A percentile compares a stretch with the other conserved stretches of the same genome.
Conservation (phyloP, 1,140 invertebrate species). For the Belonocnema kinseyi region DNA sequence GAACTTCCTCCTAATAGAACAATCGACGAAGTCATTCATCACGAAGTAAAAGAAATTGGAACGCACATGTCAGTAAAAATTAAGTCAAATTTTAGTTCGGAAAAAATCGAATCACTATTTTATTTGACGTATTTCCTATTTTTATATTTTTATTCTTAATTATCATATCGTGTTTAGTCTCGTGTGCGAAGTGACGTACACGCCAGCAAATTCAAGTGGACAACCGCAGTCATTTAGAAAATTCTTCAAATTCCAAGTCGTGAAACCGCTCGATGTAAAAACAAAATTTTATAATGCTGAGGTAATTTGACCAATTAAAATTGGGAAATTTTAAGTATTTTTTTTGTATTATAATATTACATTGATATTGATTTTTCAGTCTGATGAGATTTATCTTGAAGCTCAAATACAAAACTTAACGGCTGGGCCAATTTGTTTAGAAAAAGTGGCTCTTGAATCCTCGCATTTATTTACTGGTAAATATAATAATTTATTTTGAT, state of each 20-base stretch:
- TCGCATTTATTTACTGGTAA: conserved; percentile 89
- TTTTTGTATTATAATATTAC: neutral
- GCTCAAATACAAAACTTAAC: conserved; percentile 98
- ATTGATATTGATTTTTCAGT: conserved; percentile 73
- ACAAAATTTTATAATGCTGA: conserved; percentile 99
- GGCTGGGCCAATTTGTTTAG: conserved; percentile 90
- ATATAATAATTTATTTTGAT: neutral
- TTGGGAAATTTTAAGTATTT: neutral
- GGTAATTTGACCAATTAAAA: conserved; percentile 71
- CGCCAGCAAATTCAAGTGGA: conserved; percentile 78
- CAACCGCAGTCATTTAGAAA: conserved; percentile 90
- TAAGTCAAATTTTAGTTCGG: conserved; percentile 31
- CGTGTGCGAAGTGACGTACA: conserved; percentile 96
- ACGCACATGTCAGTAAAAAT: conserved; percentile 89
- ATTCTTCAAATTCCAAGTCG: conserved; percentile 99
- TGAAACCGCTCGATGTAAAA: conserved; percentile 98
- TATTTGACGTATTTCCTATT: conserved; percentile 10
- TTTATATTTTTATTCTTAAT: neutral
- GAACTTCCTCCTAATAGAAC: conserved; percentile 89
- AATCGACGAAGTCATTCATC: conserved; percentile 95
- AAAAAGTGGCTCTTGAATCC: conserved; percentile 94
- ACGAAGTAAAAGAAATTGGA: conserved; percentile 98
- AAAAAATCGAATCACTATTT: conserved; percentile 35
- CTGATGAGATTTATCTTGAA: conserved; percentile 97
- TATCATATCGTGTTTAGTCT: conserved; percentile 79